Conservation (phyloP, 2,797 vertebrate species). For the Amazona finschi region DNA sequence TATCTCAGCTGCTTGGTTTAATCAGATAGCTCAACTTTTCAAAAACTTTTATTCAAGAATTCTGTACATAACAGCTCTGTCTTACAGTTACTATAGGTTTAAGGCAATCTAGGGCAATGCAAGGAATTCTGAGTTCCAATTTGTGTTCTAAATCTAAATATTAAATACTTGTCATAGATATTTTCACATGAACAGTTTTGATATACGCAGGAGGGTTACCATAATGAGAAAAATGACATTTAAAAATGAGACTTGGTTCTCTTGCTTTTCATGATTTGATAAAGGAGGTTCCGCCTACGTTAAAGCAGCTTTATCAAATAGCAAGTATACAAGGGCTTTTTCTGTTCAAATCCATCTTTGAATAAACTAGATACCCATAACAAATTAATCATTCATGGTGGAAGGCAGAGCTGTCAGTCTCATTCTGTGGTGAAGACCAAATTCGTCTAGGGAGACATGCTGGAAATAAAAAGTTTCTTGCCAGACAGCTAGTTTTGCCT, state of each 20-base stretch:
- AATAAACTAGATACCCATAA: conserved; percentile 58
- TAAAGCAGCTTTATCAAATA: conserved; percentile 48
- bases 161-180: not conserved
- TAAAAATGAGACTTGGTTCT: conserved; percentile 23
- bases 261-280: conserved; percentile 5
- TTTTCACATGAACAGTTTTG: not conserved
- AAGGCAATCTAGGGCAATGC: not conserved
- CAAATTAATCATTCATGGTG: conserved; percentile 64
- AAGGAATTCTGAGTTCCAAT: not conserved
- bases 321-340: conserved; percentile 23
- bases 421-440: conserved; percentile 58
- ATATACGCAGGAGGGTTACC: not conserved
- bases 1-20: not conserved
- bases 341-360: conserved; percentile 58
- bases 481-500: conserved; percentile 12
- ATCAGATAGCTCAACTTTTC: not conserved
- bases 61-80: not conserved
- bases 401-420: conserved; percentile 56
- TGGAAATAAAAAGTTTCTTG: conserved; percentile 55
- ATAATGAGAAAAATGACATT: conserved; percentile 11
- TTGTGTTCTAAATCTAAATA: not conserved
- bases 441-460: conserved; percentile 26
- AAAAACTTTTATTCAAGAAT: not conserved
- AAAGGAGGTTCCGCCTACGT: conserved; percentile 32
- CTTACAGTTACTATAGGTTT: not conserved